Evolutionary conservation across 2,888 invertebrate species (phyloP), one percentile per base, ranked within the genome.

Genomic region (Arenicola marina): DNA sequence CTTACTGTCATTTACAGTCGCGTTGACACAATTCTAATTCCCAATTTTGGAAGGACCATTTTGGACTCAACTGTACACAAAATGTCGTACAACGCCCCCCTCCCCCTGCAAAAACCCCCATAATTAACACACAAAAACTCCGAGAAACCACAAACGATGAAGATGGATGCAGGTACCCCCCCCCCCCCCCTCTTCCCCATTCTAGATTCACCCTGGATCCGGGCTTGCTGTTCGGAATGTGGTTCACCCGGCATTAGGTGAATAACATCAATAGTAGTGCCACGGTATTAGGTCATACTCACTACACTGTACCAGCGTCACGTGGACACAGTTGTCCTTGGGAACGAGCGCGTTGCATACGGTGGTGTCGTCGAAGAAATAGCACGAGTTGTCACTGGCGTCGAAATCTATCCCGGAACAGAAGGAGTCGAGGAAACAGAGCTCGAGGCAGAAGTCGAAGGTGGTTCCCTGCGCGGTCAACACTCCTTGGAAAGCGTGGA

Each of bases 271-370:
- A n/a, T n/a, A n/a, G n/a, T n/a, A n/a, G n/a, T n/a, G n/a, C n/a
- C n/a, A n/a, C n/a, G n/a, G n/a, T n/a, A n/a, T n/a, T n/a, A n/a
- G 26, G 48, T 7, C 15, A 48, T 24, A 48, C 48, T 48, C 48
- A 48, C 48, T 21, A 24, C 48, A 48, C 48, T 48, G 48, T 24
- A n/a, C 18, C 7, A 48, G 15, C 7, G n/a, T 48, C 7, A 48
- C 48, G 48, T 48, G 48, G 15, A 48, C 24, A 48, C 48, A 48
- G 48, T 48, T n/a, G 26, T 48, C 48, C 26, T 48, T 48, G 7
- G 48, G 48, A n/a, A 48, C 26, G 7, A 48, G 48, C 26, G 48
- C 18, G 48, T 48, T 24, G 48, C 48, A 48, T 7, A 24, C 26
- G 24, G 11, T 48, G 15, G 15, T 24, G n/a, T 11, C 48, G 7